phyloP scores from a whole-genome alignment of 2,888 invertebrate genomes.

The Pharmacophagus antenor region DNA sequence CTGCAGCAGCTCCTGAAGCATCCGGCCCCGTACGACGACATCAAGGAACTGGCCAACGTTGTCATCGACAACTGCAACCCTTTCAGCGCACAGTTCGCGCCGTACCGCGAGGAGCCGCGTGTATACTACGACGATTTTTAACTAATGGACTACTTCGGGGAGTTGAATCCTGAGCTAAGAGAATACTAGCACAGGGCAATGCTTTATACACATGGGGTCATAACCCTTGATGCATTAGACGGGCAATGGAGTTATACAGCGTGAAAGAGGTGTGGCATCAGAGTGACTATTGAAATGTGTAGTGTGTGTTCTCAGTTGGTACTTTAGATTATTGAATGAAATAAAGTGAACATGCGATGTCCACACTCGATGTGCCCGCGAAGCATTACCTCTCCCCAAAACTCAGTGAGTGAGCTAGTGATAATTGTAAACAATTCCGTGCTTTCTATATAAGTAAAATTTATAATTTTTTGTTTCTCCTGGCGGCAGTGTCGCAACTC shows the following conservation, averaged over 20 bases:
- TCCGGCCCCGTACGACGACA: slow-evolving; percentile 82
- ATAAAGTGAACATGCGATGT: neutral
- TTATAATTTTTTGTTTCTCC: neutral
- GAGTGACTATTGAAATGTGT: neutral
- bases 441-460: neutral
- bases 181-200: slow-evolving; percentile 43
- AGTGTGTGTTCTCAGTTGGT: neutral
- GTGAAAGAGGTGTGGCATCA: neutral
- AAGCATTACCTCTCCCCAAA: neutral
- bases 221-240: slow-evolving; percentile 10
- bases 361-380: neutral
- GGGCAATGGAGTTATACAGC: neutral
- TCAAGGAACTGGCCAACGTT: slow-evolving; percentile 84
- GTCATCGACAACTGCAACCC: slow-evolving; percentile 88
- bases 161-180: slow-evolving; percentile 48
- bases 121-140: slow-evolving; percentile 52
- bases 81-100: slow-evolving; percentile 43
- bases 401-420: slow-evolving; percentile 10
- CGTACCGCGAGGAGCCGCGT: slow-evolving; percentile 33
- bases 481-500: neutral
- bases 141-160: slow-evolving; percentile 62
- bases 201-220: slow-evolving; percentile 7
- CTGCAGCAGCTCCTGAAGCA: slow-evolving; percentile 84
- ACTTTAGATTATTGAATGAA: neutral
- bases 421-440: neutral